Evolutionary conservation across 2,888 invertebrate species (phyloP).

Genomic region (Adelphocoris suturalis): DNA sequence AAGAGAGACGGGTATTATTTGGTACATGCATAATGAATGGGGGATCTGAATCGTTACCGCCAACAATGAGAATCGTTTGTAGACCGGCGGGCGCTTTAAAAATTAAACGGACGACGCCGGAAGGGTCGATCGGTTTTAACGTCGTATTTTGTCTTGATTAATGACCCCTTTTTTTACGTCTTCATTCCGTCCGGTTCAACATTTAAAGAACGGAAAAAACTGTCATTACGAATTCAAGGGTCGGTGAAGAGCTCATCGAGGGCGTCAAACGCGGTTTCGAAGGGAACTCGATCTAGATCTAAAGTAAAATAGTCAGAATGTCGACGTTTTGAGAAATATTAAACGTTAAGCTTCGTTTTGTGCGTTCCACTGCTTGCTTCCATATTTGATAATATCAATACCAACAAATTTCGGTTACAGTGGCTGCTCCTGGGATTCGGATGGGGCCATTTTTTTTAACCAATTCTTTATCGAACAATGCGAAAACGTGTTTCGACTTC

Average conservation of each 20-base stretch:
- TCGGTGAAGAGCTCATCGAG: neutral
- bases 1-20: neutral
- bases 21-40: neutral
- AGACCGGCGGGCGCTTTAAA: neutral
- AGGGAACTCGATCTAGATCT: neutral
- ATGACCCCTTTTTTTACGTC: neutral
- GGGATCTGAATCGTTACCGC: conserved; percentile 2
- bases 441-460: too few relatives aligned
- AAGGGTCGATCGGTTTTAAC: neutral
- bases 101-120: neutral
- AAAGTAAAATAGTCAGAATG: neutral
- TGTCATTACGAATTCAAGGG: neutral
- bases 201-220: neutral
- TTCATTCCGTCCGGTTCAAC: neutral
- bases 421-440: too few relatives aligned
- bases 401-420: too few relatives aligned
- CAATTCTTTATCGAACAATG: too few relatives aligned
- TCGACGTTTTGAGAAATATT: too few relatives aligned
- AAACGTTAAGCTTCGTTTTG: too few relatives aligned
- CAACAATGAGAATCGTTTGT: neutral
- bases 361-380: too few relatives aligned
- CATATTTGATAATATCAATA: too few relatives aligned
- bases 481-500: too few relatives aligned
- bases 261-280: neutral
- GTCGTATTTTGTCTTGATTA: conserved; percentile 11